Evolutionary conservation across 2,797 vertebrate genomes (phyloP), one percentile per base, ranked within the genome.

Genomic region (Brachyrhaphis roseni): DNA sequence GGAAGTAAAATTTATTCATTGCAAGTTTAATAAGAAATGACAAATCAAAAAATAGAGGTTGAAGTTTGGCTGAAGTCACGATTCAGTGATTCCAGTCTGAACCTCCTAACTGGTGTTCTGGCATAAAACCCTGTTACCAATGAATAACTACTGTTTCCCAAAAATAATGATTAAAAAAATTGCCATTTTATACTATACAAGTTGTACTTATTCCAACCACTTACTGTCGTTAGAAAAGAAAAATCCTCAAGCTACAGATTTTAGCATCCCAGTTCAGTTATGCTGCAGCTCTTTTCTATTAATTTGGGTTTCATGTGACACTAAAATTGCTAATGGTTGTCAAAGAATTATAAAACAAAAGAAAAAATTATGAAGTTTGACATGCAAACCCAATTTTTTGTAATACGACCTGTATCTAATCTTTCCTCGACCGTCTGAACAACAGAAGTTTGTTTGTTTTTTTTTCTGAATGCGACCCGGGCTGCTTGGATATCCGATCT

Each of bases 1-100:
- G 95, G 62, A 81, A 53, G 11, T 28, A 13, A 31, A 3, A 5
- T 20, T 16, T 62, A 76, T 47, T 74, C 23, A 10, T 31, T 45
- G 43, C 51, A 43, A 75, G 23, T 82, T 78, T 3, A 2, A 43
- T 70, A 39, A 77, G 49, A 71, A 15, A n/a, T 13, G 57, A 47
- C 28, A 15, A 15, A 39, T 75, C 18, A 75, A 68, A 66, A 47
- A 45, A 15, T 45, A 41, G 8, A 4, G 16, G 13, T 66, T 39
- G 18, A 39, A 36, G 8, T 64, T 31, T 64, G 34, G 31, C 62
- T 64, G 16, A 64, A 66, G 34, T 64, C 31, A 36, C 34, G 0
- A 39, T 39, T 16, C 26, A 45, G 70, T 8, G 3, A 51, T 66
- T 36, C 15, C 26, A 39, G 41, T 62, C 74, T 71, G 34, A 70